Evolutionary conservation across 2,888 invertebrate species (phyloP).

Genomic region (Sicus ferrugineus): DNA sequence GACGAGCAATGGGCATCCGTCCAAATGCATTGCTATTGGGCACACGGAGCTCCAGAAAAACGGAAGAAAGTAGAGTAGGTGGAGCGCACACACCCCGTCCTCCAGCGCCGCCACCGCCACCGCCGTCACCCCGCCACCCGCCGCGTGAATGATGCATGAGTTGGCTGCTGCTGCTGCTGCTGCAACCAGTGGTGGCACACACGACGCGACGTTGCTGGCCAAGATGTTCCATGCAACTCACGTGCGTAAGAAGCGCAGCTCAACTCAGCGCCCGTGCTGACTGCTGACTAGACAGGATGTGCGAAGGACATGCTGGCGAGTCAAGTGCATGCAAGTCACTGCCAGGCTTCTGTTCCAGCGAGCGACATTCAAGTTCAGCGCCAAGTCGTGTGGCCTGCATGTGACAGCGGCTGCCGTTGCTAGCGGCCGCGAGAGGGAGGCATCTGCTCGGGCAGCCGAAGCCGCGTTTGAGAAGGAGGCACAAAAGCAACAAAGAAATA

Average conservation of each 20-base stretch:
- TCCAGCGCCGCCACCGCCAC: not conserved
- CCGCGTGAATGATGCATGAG: not conserved
- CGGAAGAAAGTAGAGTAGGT: slow-evolving; percentile 32
- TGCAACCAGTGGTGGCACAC: slow-evolving; percentile 7
- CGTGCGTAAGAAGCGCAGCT: slow-evolving; percentile 4
- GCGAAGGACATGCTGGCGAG: slow-evolving; percentile 1
- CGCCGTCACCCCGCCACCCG: not conserved
- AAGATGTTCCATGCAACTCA: too few species aligned
- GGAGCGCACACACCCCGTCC: not conserved
- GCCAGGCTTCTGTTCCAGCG: not conserved
- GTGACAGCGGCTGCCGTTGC: too few species aligned
- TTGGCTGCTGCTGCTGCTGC: not conserved
- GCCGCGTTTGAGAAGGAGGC: too few species aligned
- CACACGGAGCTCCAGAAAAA: slow-evolving; percentile 38
- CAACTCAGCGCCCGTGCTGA: not conserved
- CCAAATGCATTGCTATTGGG: slow-evolving; percentile 47
- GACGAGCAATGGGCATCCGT: slow-evolving; percentile 41
- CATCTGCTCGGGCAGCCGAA: too few species aligned
- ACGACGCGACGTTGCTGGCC: not conserved
- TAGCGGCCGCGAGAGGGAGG: too few species aligned
- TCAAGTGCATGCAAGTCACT: slow-evolving; percentile 15
- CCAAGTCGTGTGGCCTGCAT: slow-evolving; percentile 6
- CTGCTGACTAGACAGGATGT: slow-evolving; percentile 18
- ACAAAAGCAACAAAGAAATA: too few species aligned
- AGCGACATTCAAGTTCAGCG: slow-evolving; percentile 7